Evolutionary conservation across 92 coral and sea anemone genomes (phyloP).

Genomic region (Plumapathes pennacea): DNA sequence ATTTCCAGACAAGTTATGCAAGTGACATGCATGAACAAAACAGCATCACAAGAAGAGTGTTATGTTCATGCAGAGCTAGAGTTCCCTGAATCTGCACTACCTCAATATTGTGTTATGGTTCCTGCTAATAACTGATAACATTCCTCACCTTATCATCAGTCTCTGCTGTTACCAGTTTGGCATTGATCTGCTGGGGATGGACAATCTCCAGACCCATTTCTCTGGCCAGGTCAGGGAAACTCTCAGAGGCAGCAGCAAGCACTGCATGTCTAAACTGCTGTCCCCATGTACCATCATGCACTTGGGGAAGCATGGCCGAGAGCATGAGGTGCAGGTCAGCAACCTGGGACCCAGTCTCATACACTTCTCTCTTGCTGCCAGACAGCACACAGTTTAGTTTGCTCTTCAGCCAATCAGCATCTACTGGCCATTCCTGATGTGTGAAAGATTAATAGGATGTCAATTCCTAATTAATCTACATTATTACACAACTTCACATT

Average conservation of each 20-base stretch:
- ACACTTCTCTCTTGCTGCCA: conserved; percentile 92
- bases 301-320: conserved; percentile 44
- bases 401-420: conserved; percentile 79
- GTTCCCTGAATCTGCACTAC: too few relatives aligned
- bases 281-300: conserved; percentile 46
- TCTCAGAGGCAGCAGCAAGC: conserved; percentile 56
- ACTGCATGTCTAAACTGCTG: conserved; percentile 52
- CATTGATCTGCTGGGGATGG: conserved; percentile 40
- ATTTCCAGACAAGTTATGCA: too few relatives aligned
- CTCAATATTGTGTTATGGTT: neutral
- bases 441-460: conserved; percentile 2
- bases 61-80: too few relatives aligned
- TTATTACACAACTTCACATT: too few relatives aligned
- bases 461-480: neutral
- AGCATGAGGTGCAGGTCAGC: conserved; percentile 87
- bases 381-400: conserved; percentile 71
- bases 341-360: conserved; percentile 97
- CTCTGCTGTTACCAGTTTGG: conserved; percentile 52
- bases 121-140: neutral
- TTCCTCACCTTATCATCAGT: conserved; percentile 72
- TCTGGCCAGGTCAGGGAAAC: conserved; percentile 88
- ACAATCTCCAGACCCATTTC: conserved; percentile 95
- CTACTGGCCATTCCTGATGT: conserved; percentile 99
- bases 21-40: too few relatives aligned
- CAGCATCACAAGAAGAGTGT: too few relatives aligned